Evolutionary conservation across 2,113 vertebrate species (phyloP).

Genomic region (Pampusana beccarii): DNA sequence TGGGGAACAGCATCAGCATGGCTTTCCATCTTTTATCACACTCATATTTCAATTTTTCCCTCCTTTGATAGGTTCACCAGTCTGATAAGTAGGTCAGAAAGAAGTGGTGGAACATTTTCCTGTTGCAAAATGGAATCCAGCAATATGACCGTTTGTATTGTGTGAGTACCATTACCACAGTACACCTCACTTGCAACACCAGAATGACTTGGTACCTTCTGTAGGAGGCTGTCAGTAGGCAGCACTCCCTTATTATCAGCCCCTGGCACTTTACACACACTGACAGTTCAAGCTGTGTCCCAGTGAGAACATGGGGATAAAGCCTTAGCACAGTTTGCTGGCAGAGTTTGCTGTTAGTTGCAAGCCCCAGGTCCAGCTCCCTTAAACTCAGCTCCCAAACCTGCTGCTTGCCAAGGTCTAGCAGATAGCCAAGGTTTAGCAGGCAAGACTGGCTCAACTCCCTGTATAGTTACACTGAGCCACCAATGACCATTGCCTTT

Average conservation of each 20-base stretch:
- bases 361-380: neutral
- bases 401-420: neutral
- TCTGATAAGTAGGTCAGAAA: neutral
- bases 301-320: neutral
- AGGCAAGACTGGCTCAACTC: neutral
- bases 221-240: neutral
- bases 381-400: neutral
- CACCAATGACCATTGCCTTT: neutral
- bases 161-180: neutral
- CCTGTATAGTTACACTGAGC: neutral
- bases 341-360: neutral
- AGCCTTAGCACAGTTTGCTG: neutral
- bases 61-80: neutral
- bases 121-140: neutral
- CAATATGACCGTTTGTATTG: neutral
- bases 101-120: neutral
- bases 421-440: neutral
- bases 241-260: neutral
- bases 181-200: fast-evolving
- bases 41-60: neutral
- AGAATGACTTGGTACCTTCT: neutral
- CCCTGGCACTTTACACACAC: neutral
- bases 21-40: neutral
- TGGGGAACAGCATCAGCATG: neutral
- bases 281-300: neutral